Base-by-base conservation (phyloP, 37 sponge, comb jelly and placozoan species). In the Aplysina aerophoba region DNA sequence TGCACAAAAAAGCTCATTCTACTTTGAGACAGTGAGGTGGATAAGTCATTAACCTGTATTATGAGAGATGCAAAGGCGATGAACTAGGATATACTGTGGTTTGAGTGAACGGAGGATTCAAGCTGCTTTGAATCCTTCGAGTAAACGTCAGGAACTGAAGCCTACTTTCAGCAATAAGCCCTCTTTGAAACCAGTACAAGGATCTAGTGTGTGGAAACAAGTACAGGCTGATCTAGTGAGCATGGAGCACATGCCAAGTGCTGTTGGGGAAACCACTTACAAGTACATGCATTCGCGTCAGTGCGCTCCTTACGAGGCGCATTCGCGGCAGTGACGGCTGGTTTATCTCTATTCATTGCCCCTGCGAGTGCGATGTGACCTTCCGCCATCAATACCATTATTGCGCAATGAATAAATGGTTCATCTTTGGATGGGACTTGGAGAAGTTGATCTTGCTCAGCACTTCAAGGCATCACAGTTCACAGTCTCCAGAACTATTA, bases 221-320 rank as follows among this genome's bases (percentile, higher is more conserved):
- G 54, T 80, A 31, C 81, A 80, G 28, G 33, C 57, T 27, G 81
- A 80, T 58, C 30, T 80, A 34, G 81, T 80, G 21, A 59, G 57
- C 60, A 80, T 80, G 81, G 15, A 28, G 60, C n/a, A 58, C 17
- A 59, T 34, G 55, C 30, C 81, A 30, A 60, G 55, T 8, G 14
- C 44, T 55, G 54, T 58, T 28, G 22, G 24, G 55, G 60, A 59
- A 15, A 24, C 50, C 3, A 44, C 50, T 11, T 44, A 44, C 50
- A 44, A 44, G 50, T 44, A 44, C n/a, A n/a, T n/a, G n/a, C n/a
- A n/a, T n/a, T n/a, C n/a, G n/a, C n/a, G n/a, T n/a, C n/a, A n/a
- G n/a, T n/a, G n/a, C n/a, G n/a, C n/a, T n/a, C n/a, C n/a, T n/a
- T n/a, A n/a, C n/a, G n/a, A n/a, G n/a, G n/a, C n/a, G n/a, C n/a